Evolutionary conservation across 2,797 vertebrate species (phyloP).

Genomic region (Phataginus tetradactyla): DNA sequence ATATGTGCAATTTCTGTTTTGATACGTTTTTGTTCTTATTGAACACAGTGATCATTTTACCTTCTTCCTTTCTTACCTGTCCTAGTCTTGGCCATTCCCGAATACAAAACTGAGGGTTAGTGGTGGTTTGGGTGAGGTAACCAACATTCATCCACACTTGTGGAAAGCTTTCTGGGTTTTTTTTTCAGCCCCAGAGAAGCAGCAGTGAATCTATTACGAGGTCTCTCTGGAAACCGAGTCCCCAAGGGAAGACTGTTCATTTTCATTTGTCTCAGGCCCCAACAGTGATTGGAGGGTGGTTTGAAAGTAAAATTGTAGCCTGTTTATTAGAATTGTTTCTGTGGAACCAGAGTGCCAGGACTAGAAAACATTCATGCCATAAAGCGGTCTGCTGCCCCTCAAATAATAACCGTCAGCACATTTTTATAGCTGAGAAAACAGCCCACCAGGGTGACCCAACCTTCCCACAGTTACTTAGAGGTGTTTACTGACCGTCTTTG

Average conservation of each 20-base stretch:
- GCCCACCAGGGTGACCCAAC: not conserved
- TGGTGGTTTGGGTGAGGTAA: not conserved
- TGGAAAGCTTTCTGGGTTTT: not conserved
- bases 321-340: not conserved
- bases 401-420: not conserved
- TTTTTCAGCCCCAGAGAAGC: not conserved
- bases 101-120: not conserved
- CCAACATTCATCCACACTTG: not conserved
- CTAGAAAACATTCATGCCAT: not conserved
- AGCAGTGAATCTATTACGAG: not conserved
- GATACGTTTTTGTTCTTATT: not conserved
- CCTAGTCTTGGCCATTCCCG: not conserved
- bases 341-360: not conserved
- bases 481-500: not conserved
- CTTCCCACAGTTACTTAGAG: not conserved
- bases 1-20: not conserved
- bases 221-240: not conserved
- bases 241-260: not conserved
- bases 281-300: not conserved
- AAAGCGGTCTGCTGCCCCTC: not conserved
- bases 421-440: conserved; percentile 35
- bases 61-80: not conserved
- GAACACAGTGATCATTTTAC: not conserved
- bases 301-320: not conserved
- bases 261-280: not conserved